Base-by-base conservation (phyloP, 2,888 invertebrate genomes). In the Philonicus albiceps region DNA sequence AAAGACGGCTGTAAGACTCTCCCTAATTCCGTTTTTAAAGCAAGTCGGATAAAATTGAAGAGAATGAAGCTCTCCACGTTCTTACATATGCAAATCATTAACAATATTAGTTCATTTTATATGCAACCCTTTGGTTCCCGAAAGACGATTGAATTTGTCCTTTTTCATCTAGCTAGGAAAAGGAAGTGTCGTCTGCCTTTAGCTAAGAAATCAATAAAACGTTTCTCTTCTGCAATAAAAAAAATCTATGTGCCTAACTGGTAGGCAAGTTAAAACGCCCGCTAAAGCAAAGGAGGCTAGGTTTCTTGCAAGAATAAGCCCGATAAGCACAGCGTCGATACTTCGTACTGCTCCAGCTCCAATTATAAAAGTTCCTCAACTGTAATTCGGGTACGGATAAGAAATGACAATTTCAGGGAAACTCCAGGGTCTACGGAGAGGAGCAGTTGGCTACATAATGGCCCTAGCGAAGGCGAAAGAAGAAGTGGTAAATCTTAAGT, bases 331-430 rank as follows among this genome's bases (percentile, higher is more conserved):
- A 64, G 11, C 22, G 22, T 22, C 16, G 49, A 19, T 11, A 64
- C 27, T 53, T 83, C 64, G 64, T 22, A 19, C 34, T 64, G 34
- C 64, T 83, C 64, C 22, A 37, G 7, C 16, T 37, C 80, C 80
- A 81, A 83, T 83, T 83, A 83, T 64, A 83, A 37, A 83, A 64
- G 34, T 83, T 53, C 34, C 31, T 64, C 81, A 83, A 64, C 34
- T 83, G 81, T 64, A 83, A 83, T 83, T 83, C 31, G 64, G 11
- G 81, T 64, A 7, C 27, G 55, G 55, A 81, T 53, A 81, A 81
- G 53, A 55, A 81, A 81, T 55, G 81, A 81, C 81, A 81, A 81
- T 81, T 81, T 64, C 22, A 81, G 37, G 55, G 55, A 34, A 64
- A 64, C 34, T 64, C 53, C 13, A 49, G 64, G 55, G 81, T 37